A percentile compares a stretch with the other conserved stretches of the same genome.
These are phyloP conservation scores for Pissodes strobi DNA, from an alignment of 1,140 invertebrate genomes.

Conservation along the genomic window DNA sequence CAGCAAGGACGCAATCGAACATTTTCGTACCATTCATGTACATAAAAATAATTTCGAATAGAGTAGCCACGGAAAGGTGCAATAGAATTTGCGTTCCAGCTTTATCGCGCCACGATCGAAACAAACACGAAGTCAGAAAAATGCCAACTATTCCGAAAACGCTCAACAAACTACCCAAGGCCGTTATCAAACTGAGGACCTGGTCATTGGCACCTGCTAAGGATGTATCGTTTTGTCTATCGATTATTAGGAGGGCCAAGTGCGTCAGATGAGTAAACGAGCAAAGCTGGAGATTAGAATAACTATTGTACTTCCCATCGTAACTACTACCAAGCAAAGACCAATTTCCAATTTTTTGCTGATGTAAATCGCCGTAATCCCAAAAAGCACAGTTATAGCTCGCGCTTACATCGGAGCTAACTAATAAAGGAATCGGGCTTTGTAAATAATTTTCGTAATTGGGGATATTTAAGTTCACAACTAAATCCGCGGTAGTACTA, in stretches of 20 bases:
- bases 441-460: conserved; percentile 59
- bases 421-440: conserved; percentile 58
- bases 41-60: conserved; percentile 62
- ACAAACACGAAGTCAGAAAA: conserved; percentile 62
- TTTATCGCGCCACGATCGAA: conserved; percentile 63
- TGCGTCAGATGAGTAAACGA: conserved; percentile 64
- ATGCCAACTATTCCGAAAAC: conserved; percentile 62
- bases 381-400: conserved; percentile 60
- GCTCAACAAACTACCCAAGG: conserved; percentile 64
- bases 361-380: conserved; percentile 56
- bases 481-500: conserved; percentile 50
- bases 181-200: conserved; percentile 62
- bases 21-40: conserved; percentile 59
- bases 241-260: conserved; percentile 61
- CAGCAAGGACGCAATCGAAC: conserved; percentile 56
- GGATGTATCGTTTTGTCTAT: conserved; percentile 5
- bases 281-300: conserved; percentile 58
- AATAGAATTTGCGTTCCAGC: conserved; percentile 65
- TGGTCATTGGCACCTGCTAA: conserved; percentile 35
- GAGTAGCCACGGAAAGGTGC: conserved; percentile 62
- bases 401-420: conserved; percentile 50
- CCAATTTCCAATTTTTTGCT: conserved; percentile 55
- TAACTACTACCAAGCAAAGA: conserved; percentile 43
- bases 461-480: conserved; percentile 62
- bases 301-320: conserved; percentile 37